Evolutionary conservation across 1,140 invertebrate genomes (phyloP).

Genomic region (Uloborus diversus): DNA sequence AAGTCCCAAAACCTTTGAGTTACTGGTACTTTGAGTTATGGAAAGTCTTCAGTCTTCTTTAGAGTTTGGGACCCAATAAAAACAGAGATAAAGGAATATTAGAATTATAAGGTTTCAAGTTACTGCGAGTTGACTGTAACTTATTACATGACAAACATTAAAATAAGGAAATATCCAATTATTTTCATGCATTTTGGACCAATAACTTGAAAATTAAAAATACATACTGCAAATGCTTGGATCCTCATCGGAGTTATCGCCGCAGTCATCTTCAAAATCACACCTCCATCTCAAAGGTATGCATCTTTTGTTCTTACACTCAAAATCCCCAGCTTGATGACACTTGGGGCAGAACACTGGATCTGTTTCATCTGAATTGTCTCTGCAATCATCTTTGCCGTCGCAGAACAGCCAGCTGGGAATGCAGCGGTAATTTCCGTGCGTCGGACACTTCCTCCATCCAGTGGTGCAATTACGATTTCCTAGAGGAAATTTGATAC

Average conservation of each 20-base stretch:
- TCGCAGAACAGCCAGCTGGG: constrained; percentile 96
- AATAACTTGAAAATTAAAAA: not conserved
- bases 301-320: constrained; percentile 90
- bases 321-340: constrained; percentile 86
- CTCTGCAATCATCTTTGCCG: constrained; percentile 82
- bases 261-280: constrained; percentile 95
- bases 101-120: too few species aligned
- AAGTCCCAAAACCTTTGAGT: too few species aligned
- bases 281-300: constrained; percentile 93
- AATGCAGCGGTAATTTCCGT: constrained; percentile 90
- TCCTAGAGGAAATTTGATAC: constrained; percentile 55
- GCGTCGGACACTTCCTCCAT: constrained; percentile 89
- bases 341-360: constrained; percentile 80
- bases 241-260: constrained; percentile 89
- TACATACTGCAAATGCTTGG: constrained; percentile 74
- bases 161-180: not conserved
- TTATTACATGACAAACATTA: too few species aligned
- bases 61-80: too few species aligned
- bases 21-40: too few species aligned
- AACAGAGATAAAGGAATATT: too few species aligned
- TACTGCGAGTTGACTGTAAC: too few species aligned
- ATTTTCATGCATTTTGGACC: not conserved
- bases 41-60: too few species aligned
- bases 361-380: constrained; percentile 84
- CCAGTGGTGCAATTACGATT: constrained; percentile 90